Evolutionary conservation across 2,888 invertebrate genomes (phyloP), one percentile per base, ranked within the genome.

Genomic region (Dicyrtoma fusca): DNA sequence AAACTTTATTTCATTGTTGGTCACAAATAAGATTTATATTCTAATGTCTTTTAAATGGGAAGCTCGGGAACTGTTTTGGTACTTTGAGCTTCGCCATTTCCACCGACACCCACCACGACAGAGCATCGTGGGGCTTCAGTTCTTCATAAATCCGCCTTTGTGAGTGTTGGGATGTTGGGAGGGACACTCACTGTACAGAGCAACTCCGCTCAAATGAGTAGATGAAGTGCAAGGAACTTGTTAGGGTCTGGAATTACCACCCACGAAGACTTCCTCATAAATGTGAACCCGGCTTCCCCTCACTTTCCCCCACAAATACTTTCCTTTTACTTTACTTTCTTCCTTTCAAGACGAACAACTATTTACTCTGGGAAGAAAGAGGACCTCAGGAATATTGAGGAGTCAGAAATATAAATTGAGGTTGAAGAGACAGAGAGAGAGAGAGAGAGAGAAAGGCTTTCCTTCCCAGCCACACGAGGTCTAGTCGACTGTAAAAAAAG

Each of bases 41-140:
- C 71, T 68, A 72, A 72, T 66, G 62, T 66, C 25, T 21, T 66
- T 68, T 45, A 51, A 61, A 72, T 66, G 68, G 65, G 72, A 61
- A 61, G 45, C 34, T 72, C 14, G 25, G 26, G 25, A 25, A 10
- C n/a, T n/a, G 59, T 59, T 23, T 59, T 21, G 23, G 21, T n/a
- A 2, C 13, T 53, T 53, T 59, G 25, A 49, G 17, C n/a, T 14
- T 49, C 14, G 13, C 17, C 49, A 49, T 14, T 49, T 17, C n/a
- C 49, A 49, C 17, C 49, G 17, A 2, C 17, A 14, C 17, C 49
- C 17, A 17, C 49, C 49, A 49, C 13, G 49, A 17, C 49, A 49
- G 4, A 17, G 11, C 17, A 49, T 49, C 11, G 17, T 3, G 14
- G 17, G 49, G 4, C 5, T 49, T 49, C 5, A 17, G 11, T 13